phyloP scores from a whole-genome alignment of 2,797 vertebrate genomes.

The Xiphophorus birchmanni region DNA sequence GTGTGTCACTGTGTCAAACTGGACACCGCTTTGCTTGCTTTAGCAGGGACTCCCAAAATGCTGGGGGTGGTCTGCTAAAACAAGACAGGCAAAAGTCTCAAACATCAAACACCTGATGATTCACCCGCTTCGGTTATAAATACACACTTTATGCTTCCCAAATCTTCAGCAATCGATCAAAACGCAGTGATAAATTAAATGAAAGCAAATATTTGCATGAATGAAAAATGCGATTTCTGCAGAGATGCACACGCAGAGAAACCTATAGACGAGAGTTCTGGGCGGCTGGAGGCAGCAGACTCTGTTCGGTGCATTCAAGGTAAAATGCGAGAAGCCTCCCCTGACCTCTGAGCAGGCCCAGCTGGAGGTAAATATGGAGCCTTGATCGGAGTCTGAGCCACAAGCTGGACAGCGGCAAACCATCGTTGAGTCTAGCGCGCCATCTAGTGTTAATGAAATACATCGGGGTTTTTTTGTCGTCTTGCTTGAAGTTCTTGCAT shows the following conservation, averaged over 20 bases:
- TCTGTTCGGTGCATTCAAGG: not conserved
- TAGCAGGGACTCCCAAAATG: conserved; percentile 37
- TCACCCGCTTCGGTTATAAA: not conserved
- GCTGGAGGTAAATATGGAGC: not conserved
- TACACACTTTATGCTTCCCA: not conserved
- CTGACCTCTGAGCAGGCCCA: not conserved
- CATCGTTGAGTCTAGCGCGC: conserved; percentile 13
- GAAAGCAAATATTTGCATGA: not conserved
- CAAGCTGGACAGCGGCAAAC: not conserved
- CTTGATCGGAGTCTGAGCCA: not conserved
- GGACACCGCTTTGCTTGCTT: conserved; percentile 53
- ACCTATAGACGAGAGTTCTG: not conserved
- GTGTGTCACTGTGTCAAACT: conserved; percentile 30
- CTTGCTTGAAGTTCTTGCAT: not conserved
- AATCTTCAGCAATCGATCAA: not conserved
- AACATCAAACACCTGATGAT: not conserved
- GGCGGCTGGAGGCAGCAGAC: not conserved
- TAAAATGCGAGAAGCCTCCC: not conserved
- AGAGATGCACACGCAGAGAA: not conserved
- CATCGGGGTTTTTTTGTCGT: not conserved
- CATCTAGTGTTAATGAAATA: conserved; percentile 33
- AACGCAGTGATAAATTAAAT: not conserved
- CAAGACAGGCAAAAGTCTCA: conserved; percentile 12
- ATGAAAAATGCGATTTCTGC: not conserved
- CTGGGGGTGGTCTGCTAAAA: conserved; percentile 33